A percentile compares a stretch with the other conserved stretches of the same genome.
These are phyloP conservation scores for Microdon myrmicae DNA, from an alignment of 2,888 invertebrate species.

Conservation along the genomic window DNA sequence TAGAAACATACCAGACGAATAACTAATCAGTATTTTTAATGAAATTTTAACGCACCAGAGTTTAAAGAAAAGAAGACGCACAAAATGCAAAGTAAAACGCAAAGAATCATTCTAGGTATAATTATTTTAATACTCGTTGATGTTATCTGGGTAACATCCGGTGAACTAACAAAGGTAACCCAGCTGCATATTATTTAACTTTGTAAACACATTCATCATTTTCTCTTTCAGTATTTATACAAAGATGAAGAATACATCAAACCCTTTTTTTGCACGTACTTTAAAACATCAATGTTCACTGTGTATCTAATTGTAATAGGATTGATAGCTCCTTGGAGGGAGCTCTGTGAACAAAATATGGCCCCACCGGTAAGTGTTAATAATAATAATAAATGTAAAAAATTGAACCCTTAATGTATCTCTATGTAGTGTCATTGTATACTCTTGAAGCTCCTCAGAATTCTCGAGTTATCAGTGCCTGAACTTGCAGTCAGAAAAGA, in stretches of 20 bases:
- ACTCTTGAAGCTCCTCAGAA: too few species aligned
- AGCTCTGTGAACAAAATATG: constrained; percentile 78
- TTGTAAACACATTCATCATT: constrained; percentile 1
- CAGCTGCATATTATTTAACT: neutral
- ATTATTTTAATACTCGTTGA: constrained; percentile 90
- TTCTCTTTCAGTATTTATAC: constrained; percentile 80
- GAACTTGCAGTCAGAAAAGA: too few species aligned
- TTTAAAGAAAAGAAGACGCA: too few species aligned
- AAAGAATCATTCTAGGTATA: constrained; percentile 84
- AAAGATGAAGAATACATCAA: constrained; percentile 86
- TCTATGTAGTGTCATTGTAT: too few species aligned
- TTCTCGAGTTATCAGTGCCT: too few species aligned
- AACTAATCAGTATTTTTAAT: too few species aligned
- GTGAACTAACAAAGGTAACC: constrained; percentile 90
- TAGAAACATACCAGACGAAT: too few species aligned
- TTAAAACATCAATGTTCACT: constrained; percentile 93
- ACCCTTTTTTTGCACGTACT: constrained; percentile 95
- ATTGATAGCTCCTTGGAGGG: constrained; percentile 90
- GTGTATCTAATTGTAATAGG: constrained; percentile 90
- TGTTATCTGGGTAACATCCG: constrained; percentile 94
- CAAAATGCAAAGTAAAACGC: constrained; percentile 70
- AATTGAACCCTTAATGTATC: too few species aligned
- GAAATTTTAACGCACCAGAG: too few species aligned
- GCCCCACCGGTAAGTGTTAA: constrained; percentile 76
- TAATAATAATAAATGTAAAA: too few species aligned